Percentiles rank a stretch among this genome's conserved stretches.
phyloP scores from a whole-genome alignment of 1,140 invertebrate genomes.

The Manduca sexta region DNA sequence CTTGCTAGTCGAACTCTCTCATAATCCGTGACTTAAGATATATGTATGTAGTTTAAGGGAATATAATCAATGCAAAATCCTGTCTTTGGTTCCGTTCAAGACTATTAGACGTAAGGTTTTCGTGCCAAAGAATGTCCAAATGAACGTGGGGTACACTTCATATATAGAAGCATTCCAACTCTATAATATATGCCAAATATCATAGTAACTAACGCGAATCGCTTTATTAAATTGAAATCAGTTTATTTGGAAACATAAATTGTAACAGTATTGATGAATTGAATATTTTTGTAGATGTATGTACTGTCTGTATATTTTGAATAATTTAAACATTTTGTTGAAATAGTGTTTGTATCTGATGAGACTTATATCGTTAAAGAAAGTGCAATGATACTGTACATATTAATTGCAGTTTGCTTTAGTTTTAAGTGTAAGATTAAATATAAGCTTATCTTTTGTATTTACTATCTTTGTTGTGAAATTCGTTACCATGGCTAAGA shows the following conservation, averaged over 20 bases:
- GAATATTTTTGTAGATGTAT: conserved; percentile 7
- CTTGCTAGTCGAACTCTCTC: conserved; percentile 46
- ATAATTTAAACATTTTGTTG: conserved; percentile 9
- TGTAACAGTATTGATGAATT: conserved; percentile 20
- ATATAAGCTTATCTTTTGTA: conserved; percentile 16
- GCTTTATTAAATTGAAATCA: background rate
- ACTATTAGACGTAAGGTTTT: conserved; percentile 60
- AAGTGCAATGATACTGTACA: conserved; percentile 52
- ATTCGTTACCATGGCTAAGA: conserved; percentile 56
- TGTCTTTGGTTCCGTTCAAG: conserved; percentile 54
- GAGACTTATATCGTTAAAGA: conserved; percentile 14
- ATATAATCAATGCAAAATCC: conserved; percentile 30
- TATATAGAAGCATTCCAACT: conserved; percentile 52
- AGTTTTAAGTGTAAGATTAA: conserved; percentile 34
- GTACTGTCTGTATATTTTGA: conserved; percentile 48
- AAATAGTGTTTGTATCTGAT: background rate
- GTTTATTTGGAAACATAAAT: conserved; percentile 13
- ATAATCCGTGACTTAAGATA: conserved; percentile 39
- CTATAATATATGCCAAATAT: conserved; percentile 46
- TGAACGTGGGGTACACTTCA: conserved; percentile 42
- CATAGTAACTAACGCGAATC: conserved; percentile 6
- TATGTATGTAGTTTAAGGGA: conserved; percentile 20
- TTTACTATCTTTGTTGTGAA: conserved; percentile 35
- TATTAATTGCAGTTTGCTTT: conserved; percentile 53
- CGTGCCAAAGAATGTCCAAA: conserved; percentile 71